Evolutionary conservation across 1,140 invertebrate genomes (phyloP).

Genomic region (Mycetomoellerius zeteki): DNA sequence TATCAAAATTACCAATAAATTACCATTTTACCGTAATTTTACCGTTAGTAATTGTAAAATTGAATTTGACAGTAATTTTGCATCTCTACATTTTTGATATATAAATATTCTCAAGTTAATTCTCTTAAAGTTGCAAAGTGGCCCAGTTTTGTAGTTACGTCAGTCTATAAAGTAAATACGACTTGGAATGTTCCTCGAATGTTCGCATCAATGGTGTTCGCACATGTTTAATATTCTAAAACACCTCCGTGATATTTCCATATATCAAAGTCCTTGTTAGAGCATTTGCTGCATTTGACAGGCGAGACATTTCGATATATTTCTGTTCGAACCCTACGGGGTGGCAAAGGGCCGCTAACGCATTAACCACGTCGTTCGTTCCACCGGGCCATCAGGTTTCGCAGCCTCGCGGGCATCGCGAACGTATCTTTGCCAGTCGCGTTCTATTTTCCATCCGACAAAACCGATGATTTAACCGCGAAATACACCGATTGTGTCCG

Average conservation of each 20-base stretch:
- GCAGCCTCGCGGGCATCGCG: constrained; percentile 12
- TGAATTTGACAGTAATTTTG: no score
- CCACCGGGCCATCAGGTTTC: neutral
- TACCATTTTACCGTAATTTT: no score
- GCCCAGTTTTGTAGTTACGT: neutral
- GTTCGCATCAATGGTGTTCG: neutral
- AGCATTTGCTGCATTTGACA: constrained; percentile 39
- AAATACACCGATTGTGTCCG: neutral
- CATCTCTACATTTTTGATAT: constrained; percentile 6
- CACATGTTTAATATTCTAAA: neutral
- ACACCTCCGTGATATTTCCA: constrained; percentile 12
- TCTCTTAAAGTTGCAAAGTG: neutral
- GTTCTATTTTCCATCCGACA: constrained; percentile 21
- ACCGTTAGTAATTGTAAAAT: no score
- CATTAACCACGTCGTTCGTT: constrained; percentile 34
- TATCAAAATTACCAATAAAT: no score
- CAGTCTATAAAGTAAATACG: neutral
- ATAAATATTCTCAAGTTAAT: neutral
- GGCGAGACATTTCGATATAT: constrained; percentile 48
- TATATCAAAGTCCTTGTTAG: neutral
- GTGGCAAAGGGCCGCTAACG: constrained; percentile 18
- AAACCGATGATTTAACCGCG: constrained; percentile 35
- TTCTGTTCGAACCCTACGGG: constrained; percentile 2
- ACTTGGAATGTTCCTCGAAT: neutral
- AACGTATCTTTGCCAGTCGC: constrained; percentile 11